Evolutionary conservation across 2,113 vertebrate genomes (phyloP).

Genomic region (Catharus fuscescens): DNA sequence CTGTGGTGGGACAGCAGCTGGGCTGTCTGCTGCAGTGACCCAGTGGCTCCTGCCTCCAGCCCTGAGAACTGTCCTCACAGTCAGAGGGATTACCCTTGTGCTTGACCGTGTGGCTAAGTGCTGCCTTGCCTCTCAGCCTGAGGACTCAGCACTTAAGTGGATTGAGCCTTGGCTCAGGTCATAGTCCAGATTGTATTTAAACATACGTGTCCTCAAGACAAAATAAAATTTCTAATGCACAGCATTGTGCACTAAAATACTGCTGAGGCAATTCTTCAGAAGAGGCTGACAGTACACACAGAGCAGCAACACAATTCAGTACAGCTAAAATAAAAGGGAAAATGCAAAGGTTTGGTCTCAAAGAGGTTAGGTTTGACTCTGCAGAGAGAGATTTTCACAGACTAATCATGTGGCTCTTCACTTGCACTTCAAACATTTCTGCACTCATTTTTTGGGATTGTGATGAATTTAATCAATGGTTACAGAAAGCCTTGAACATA

Average conservation of each 20-base stretch:
- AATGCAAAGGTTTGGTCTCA: neutral
- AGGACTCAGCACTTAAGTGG: neutral
- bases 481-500: neutral
- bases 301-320: neutral
- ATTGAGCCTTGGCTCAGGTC: neutral
- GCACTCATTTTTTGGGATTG: neutral
- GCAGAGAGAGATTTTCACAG: neutral
- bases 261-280: neutral
- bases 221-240: neutral
- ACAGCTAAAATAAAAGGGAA: neutral
- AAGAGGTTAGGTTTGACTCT: neutral
- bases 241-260: neutral
- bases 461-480: neutral
- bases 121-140: neutral
- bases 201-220: neutral
- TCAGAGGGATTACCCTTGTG: neutral
- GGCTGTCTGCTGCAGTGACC: neutral
- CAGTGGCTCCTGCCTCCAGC: neutral
- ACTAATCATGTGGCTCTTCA: neutral
- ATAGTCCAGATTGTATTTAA: neutral
- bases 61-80: neutral
- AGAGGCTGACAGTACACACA: neutral
- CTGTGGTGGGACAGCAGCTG: neutral
- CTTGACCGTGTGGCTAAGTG: neutral
- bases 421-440: neutral